Evolutionary conservation across 2,888 invertebrate genomes (phyloP), one percentile per base, ranked within the genome.

Genomic region (Oscheius sp.): DNA sequence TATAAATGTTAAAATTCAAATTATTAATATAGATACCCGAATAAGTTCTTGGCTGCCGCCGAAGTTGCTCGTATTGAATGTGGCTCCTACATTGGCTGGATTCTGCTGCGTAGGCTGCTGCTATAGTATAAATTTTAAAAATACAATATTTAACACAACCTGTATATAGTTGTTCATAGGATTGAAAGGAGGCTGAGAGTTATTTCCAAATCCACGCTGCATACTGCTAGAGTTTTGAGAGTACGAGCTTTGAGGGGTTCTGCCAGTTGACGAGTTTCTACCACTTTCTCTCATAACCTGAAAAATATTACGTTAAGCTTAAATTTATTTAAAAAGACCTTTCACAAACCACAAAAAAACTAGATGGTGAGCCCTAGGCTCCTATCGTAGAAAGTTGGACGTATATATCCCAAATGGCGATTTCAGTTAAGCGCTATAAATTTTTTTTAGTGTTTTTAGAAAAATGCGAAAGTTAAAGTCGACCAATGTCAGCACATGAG

Each of bases 251-350:
- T 29, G 53, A n/a, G 66, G 66, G 29, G 53, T 50, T 37, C 53
- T 34, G 23, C 77, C 75, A 53, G 71, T 58, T 23, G 70, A 74
- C 42, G 76, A 75, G 20, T 73, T 76, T 70, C 72, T 69, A 65
- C 75, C 75, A 72, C 71, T 77, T 69, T 78, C 74, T 66, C 72
- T 75, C 75, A 75, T 75, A 67, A 73, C 70, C 78, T 77, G 69
- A 34, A 75, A 73, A 53, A 52, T 12, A 17, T 37, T 42, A 50
- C n/a, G 4, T n/a, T 34, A 4, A 33, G n/a, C n/a, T 17, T 15
- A 8, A n/a, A 6, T 8, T 17, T 34, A 33, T 17, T 6, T 33
- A 33, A 15, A 17, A 34, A 31, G n/a, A 55, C 55, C 55, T 55
- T 55, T 55, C 25, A 55, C 33, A 55, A 63, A 46, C 33, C n/a